These are phyloP conservation scores for Megatriorchis doriae DNA, from an alignment of 2,113 vertebrate genomes.

Conservation along the genomic window DNA sequence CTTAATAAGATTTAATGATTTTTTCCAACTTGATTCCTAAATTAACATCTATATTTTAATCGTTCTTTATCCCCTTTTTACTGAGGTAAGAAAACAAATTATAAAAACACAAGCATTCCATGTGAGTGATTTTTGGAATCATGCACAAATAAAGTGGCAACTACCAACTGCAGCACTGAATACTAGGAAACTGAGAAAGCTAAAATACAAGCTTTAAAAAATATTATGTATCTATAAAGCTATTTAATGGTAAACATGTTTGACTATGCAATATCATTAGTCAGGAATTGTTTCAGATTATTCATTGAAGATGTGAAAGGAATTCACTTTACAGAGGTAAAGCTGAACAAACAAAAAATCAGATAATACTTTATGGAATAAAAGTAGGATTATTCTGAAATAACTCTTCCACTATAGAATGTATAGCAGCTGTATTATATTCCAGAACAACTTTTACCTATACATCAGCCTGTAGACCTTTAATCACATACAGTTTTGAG, in stretches of 20 bases:
- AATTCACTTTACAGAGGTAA: not conserved
- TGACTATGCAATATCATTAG: not conserved
- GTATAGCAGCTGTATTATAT: not conserved
- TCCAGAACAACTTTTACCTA: not conserved
- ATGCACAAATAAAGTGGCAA: not conserved
- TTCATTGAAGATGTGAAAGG: not conserved
- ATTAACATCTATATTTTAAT: not conserved
- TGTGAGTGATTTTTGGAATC: not conserved
- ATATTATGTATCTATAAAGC: not conserved
- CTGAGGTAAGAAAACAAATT: not conserved
- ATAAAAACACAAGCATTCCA: not conserved
- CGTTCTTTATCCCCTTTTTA: not conserved
- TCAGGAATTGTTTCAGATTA: not conserved
- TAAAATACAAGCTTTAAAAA: not conserved
- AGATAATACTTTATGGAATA: not conserved
- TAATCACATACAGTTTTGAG: not conserved
- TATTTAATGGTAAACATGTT: not conserved
- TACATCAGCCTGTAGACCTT: not conserved
- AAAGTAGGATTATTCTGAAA: not conserved
- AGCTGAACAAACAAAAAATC: not conserved
- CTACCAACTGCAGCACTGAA: not conserved
- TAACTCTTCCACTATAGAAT: not conserved
- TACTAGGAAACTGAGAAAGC: not conserved
- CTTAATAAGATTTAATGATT: not conserved
- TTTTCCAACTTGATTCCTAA: not conserved